Conservation (phyloP, 2,888 invertebrate genomes). For the Andrena minutula region DNA sequence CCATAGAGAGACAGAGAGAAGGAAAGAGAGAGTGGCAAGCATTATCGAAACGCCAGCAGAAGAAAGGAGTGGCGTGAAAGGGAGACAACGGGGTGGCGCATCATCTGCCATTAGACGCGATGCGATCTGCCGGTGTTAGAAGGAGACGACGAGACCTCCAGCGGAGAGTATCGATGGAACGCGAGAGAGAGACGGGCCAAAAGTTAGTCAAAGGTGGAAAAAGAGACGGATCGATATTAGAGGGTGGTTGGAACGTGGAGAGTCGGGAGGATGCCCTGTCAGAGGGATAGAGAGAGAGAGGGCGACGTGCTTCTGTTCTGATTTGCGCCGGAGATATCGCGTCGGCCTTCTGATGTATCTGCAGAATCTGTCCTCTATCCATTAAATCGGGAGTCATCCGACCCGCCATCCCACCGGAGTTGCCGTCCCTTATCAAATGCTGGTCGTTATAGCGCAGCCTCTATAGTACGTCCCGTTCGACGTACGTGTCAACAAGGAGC, state of each 20-base stretch:
- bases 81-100: slow-evolving; percentile 47
- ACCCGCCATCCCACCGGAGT: slow-evolving; percentile 57
- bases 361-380: slow-evolving; percentile 80
- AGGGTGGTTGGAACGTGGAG: slow-evolving; percentile 46
- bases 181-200: slow-evolving; percentile 38
- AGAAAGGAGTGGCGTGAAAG: slow-evolving; percentile 6
- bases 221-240: slow-evolving; percentile 58
- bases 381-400: slow-evolving; percentile 80
- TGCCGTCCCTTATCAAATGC: slow-evolving; percentile 74
- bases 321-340: slow-evolving; percentile 79
- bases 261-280: slow-evolving; percentile 49
- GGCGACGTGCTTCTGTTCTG: slow-evolving; percentile 80
- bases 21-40: slow-evolving; percentile 26
- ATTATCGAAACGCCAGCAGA: background rate
- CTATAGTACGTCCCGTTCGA: slow-evolving; percentile 43
- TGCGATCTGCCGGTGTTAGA: slow-evolving; percentile 65
- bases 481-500: slow-evolving; percentile 63
- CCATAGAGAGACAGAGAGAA: no score
- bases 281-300: slow-evolving; percentile 64
- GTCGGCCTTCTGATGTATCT: slow-evolving; percentile 80
- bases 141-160: slow-evolving; percentile 44
- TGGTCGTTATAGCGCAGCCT: slow-evolving; percentile 60
- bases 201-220: slow-evolving; percentile 62
- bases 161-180: slow-evolving; percentile 32
- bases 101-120: slow-evolving; percentile 75